A percentile compares a stretch with the other conserved stretches of the same genome.
These are phyloP conservation scores for Conistra vaccinii DNA, from an alignment of 2,888 invertebrate species.

Conservation along the genomic window DNA sequence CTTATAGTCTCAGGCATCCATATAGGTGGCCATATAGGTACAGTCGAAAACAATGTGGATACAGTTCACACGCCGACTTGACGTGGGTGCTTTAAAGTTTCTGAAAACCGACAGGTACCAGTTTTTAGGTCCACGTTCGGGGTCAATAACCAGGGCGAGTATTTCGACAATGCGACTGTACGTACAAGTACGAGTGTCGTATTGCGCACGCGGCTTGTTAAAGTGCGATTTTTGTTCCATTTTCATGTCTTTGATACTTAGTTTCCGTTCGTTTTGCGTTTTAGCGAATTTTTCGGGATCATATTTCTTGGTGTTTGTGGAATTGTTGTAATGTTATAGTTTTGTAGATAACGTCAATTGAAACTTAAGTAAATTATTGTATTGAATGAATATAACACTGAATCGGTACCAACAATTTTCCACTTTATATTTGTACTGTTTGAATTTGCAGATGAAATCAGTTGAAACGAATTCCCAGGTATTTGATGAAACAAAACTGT, in stretches of 20 bases:
- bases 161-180: slow-evolving; percentile 79
- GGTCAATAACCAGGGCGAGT: slow-evolving; percentile 88
- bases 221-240: slow-evolving; percentile 70
- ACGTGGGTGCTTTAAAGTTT: slow-evolving; percentile 65
- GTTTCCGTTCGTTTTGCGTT: slow-evolving; percentile 67
- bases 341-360: slow-evolving; percentile 18
- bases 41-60: slow-evolving; percentile 55
- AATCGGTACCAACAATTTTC: neutral
- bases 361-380: neutral
- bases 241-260: slow-evolving; percentile 56
- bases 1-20: neutral
- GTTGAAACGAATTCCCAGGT: neutral
- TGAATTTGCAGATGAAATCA: neutral
- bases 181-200: slow-evolving; percentile 50
- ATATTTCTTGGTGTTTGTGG: slow-evolving; percentile 48
- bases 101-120: slow-evolving; percentile 75
- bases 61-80: slow-evolving; percentile 58
- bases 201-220: slow-evolving; percentile 64
- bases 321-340: slow-evolving; percentile 41
- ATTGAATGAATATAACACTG: neutral
- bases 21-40: slow-evolving; percentile 3
- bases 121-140: slow-evolving; percentile 74
- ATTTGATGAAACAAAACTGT: neutral
- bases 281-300: slow-evolving; percentile 63
- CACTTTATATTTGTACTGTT: neutral